Base-by-base conservation (phyloP, 2,113 vertebrate genomes). In the Phoenicopterus ruber region DNA sequence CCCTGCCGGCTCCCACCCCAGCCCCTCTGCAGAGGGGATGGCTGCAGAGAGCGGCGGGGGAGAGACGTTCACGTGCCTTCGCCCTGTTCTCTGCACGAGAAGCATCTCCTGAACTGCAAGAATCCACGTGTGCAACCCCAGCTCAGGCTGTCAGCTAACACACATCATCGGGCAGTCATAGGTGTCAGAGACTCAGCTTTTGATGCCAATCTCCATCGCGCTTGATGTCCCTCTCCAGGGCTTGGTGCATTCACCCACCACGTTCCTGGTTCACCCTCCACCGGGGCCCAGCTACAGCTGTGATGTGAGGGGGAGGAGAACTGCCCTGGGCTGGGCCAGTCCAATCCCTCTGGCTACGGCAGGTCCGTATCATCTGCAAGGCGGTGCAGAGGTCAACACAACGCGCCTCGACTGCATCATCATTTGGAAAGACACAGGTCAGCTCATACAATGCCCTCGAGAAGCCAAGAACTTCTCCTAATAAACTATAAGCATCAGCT, bases 1-100 rank as follows among this genome's bases (percentile, higher is more conserved):
- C 62, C 44, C 4, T 20, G 29, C 34, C 57, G 49, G 40, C 14
- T 54, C 40, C 55, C 58, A 52, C 38, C n/a, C n/a, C 52, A 31
- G 31, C 26, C n/a, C 54, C 36, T 85, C 34, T 22, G 44, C 34
- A 13, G 40, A 46, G 17, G 18, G 4, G 1, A 46, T 26, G 32
- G n/a, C 34, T 82, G 22, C 17, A 29, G 34, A 59, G 42, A 52
- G 16, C 20, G 49, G 24, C 67, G 42, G 25, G 29, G 29, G 57
- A 47, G 34, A 49, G 50, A 58, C 2, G 3, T 57, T 36, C 0
- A 1, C 4, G 6, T 20, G 26, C 17, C 29, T 61, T 91, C 20
- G 1, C 8, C 36, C 36, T 38, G 0, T 38, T 42, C 20, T 42
- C 47, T 66, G 34, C 70, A 34, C 0, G 0, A 80, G 72, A 67